Conservation (phyloP, 2,113 vertebrate species). For the Siphamia tubifer region DNA sequence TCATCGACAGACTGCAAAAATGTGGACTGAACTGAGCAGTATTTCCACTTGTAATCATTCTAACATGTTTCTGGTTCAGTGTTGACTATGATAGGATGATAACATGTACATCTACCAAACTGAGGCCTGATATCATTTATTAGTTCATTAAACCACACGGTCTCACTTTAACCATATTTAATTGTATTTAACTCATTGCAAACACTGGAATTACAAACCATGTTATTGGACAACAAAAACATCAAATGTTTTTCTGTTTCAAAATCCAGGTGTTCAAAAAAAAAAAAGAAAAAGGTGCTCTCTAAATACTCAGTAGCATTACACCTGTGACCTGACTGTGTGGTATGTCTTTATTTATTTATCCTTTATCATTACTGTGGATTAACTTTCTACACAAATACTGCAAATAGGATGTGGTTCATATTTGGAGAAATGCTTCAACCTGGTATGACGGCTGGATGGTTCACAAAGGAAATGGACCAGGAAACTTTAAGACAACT, state of each 20-base stretch:
- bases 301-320: not conserved
- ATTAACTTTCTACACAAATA: slow-evolving; percentile 27
- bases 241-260: slow-evolving; percentile 16
- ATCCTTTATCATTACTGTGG: slow-evolving; percentile 44
- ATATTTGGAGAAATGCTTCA: not conserved
- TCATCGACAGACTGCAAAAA: not conserved
- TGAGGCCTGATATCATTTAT: slow-evolving; percentile 33
- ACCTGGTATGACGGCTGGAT: not conserved
- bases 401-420: slow-evolving; percentile 15
- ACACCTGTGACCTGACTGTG: slow-evolving; percentile 13
- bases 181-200: slow-evolving; percentile 68
- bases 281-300: slow-evolving; percentile 11
- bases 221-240: slow-evolving; percentile 13
- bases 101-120: not conserved
- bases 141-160: slow-evolving; percentile 27
- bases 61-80: not conserved
- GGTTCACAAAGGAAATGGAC: not conserved
- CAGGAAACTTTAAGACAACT: not conserved
- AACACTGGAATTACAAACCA: slow-evolving; percentile 75
- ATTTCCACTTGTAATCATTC: slow-evolving; percentile 6
- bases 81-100: not conserved
- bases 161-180: slow-evolving; percentile 59
- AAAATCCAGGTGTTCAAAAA: slow-evolving; percentile 7
- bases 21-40: slow-evolving; percentile 13
- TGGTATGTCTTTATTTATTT: slow-evolving; percentile 71